phyloP scores from a whole-genome alignment of 2,888 invertebrate species.

The Odontothrips loti region DNA sequence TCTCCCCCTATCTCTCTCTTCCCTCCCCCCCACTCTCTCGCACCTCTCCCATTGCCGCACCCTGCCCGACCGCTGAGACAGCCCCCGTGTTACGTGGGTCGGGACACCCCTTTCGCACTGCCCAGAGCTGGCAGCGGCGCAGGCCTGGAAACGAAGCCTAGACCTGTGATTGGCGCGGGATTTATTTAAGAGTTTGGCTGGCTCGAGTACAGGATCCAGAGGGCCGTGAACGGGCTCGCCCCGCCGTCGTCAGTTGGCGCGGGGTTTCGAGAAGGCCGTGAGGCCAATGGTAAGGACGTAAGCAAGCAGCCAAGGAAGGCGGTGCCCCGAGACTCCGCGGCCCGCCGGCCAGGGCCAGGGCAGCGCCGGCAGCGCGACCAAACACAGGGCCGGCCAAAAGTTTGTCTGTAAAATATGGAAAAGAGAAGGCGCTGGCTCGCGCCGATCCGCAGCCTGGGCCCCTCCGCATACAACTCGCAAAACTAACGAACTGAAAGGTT shows the following conservation, averaged over 20 bases:
- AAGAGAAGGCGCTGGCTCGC: not conserved
- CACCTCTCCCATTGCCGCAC: too few relatives aligned
- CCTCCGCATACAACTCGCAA: not conserved
- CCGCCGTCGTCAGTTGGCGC: too few relatives aligned
- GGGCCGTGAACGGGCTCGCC: too few relatives aligned
- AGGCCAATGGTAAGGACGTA: not conserved
- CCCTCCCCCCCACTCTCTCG: too few relatives aligned
- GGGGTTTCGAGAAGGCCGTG: too few relatives aligned
- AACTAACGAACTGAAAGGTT: conserved; percentile 20
- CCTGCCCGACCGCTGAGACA: too few relatives aligned
- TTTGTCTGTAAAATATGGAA: conserved; percentile 25
- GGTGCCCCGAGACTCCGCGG: too few relatives aligned
- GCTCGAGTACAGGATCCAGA: not conserved
- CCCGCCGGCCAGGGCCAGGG: not conserved
- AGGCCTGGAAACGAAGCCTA: not conserved
- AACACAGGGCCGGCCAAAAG: conserved; percentile 14
- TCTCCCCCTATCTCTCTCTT: too few relatives aligned
- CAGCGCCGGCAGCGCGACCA: not conserved
- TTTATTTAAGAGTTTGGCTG: conserved; percentile 19
- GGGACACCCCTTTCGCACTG: too few relatives aligned
- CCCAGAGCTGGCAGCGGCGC: not conserved
- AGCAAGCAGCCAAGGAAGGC: not conserved
- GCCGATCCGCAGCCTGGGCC: not conserved
- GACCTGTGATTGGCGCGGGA: conserved; percentile 15
- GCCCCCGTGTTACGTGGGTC: too few relatives aligned